Base-by-base conservation (phyloP, 2,797 vertebrate species). In the Furcifer pardalis region DNA sequence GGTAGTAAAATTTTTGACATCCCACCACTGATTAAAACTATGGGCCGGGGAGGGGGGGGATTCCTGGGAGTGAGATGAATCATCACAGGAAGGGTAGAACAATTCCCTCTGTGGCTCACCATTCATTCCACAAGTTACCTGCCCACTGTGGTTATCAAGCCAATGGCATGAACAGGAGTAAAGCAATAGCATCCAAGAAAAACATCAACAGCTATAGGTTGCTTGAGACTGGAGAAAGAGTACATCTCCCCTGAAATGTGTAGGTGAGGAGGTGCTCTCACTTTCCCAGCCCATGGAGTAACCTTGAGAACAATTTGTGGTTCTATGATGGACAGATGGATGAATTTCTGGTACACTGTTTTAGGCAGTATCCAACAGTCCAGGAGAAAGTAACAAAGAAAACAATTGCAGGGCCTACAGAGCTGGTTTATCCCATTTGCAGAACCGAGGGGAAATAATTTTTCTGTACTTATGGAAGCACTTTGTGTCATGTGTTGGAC, bases 161-260 rank as follows among this genome's bases (percentile, higher is more conserved):
- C 5, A 37, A 59, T 21, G 3, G 40, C 60, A 56, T 8, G 35
- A 15, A 2, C 0, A 0, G 12, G 2, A 37, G 3, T 23, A 13
- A 56, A 56, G 52, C 5, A n/a, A n/a, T n/a, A n/a, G 52, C 19
- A 56, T 19, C 52, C 52, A 13, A 56, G 13, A 56, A 56, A 21
- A 9, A 52, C 19, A 56, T 21, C 52, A n/a, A 56, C 52, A 56
- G 21, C 52, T 21, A 19, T 56, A 56, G 52, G 52, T 56, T 56
- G 52, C 15, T 56, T 21, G 21, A 5, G 19, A 56, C 15, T 56
- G 15, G 19, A 56, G 52, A 15, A 56, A 56, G 19, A 19, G 52
- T 15, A 5, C 17, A 56, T 5, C 19, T 56, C 5, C 52, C 19
- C 52, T 56, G 52, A 56, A 56, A 56, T 56, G 1, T 56, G 52